These are phyloP conservation scores for Arctocebus calabarensis DNA, from an alignment of 2,797 vertebrate genomes.

Conservation along the genomic window DNA sequence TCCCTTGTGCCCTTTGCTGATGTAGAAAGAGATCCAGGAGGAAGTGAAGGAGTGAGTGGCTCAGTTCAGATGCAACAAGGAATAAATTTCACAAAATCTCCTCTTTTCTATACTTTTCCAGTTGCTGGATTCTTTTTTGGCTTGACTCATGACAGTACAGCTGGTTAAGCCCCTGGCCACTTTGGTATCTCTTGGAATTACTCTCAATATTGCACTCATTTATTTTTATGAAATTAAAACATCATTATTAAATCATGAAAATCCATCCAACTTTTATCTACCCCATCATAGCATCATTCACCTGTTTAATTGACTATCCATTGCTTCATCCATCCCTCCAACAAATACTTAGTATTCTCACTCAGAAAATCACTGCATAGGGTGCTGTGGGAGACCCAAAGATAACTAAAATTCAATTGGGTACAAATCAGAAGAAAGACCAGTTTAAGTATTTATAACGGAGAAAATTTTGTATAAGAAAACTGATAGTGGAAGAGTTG, in stretches of 20 bases:
- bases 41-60: neutral
- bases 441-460: neutral
- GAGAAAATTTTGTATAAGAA: constrained; percentile 1
- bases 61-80: constrained; percentile 18
- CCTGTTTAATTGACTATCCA: neutral
- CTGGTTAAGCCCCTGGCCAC: neutral
- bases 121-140: neutral
- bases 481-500: neutral
- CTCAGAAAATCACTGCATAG: constrained; percentile 14
- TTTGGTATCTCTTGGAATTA: constrained; percentile 29
- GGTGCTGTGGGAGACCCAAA: neutral
- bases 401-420: neutral
- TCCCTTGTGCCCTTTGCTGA: neutral
- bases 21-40: constrained; percentile 1
- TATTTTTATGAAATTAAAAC: constrained; percentile 57
- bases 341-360: neutral
- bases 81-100: constrained; percentile 9
- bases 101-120: constrained; percentile 1
- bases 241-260: constrained; percentile 25
- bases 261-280: neutral
- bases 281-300: neutral
- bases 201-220: neutral
- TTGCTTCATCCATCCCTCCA: neutral
- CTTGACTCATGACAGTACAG: neutral
- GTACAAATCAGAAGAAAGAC: neutral